Evolutionary conservation across 2,888 invertebrate species (phyloP).

Genomic region (Eucera pruinosa): DNA sequence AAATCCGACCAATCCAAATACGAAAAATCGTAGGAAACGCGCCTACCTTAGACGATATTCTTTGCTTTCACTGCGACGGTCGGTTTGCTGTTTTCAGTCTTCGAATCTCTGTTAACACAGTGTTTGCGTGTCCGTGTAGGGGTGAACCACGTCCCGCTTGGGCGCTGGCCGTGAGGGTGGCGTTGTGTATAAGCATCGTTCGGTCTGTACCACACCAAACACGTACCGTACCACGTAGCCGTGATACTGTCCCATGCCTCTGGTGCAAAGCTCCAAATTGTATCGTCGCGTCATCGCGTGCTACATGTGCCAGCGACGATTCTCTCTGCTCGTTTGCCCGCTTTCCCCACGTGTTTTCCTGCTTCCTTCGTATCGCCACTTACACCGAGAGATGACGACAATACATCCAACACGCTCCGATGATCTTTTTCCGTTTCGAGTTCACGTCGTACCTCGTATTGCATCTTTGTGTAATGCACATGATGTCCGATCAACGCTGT

Average conservation of each 20-base stretch:
- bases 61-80: neutral
- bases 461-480: too few species aligned
- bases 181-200: constrained; percentile 65
- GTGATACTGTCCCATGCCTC: constrained; percentile 80
- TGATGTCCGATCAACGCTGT: too few species aligned
- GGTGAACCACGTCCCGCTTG: too few species aligned
- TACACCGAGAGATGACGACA: constrained; percentile 44
- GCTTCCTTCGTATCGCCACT: constrained; percentile 23
- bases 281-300: constrained; percentile 78
- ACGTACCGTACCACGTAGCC: constrained; percentile 74
- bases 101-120: too few species aligned
- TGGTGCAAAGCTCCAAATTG: constrained; percentile 80
- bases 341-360: constrained; percentile 26
- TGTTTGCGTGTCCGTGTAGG: too few species aligned
- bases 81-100: too few species aligned
- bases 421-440: constrained; percentile 63
- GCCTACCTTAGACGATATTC: constrained; percentile 32
- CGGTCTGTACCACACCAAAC: constrained; percentile 68
- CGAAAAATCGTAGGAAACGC: constrained; percentile 67
- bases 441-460: constrained; percentile 46
- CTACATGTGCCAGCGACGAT: constrained; percentile 65
- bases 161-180: too few species aligned
- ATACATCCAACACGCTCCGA: constrained; percentile 67
- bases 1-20: constrained; percentile 78
- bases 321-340: constrained; percentile 23